Evolutionary conservation across 2,797 vertebrate genomes (phyloP), one percentile per base, ranked within the genome.

Genomic region (Coccyzus lansbergi): DNA sequence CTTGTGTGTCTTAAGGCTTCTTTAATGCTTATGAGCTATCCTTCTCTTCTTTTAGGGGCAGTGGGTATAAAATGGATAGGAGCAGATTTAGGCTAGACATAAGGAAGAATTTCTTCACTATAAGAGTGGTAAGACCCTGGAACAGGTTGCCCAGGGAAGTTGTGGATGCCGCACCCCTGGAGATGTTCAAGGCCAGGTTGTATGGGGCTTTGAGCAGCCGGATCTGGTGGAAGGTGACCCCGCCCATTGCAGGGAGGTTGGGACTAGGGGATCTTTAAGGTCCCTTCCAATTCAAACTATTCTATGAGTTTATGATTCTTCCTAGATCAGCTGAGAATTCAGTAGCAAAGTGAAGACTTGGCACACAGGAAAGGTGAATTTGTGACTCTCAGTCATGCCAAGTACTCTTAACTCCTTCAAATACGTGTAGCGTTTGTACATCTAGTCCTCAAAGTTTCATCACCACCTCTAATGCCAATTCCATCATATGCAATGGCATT

Each of bases 1-100:
- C 62, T 84, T 64, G 67, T 95, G 63, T 52, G 78, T 84, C 68
- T 68, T 83, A 86, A 92, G 58, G 49, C 24, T 28, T 94, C 91
- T 86, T 83, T 81, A 83, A 86, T 86, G 74, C 14, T 84, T 94
- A 65, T 85, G 44, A 89, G 22, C 26, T 71, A 58, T 88, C 83
- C 72, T 82, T 55, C 49, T 86, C 48, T 84, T 93, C 38, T 38
- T 38, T 38, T 38, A 38, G 12, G 12, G 38, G 38, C 38, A 38
- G 38, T 38, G 38, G 38, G 38, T 38, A 38, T 38, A 38, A 38
- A 38, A 38, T 38, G 38, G 38, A 38, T 38, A 38, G 38, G 38
- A 12, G 38, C 38, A 38, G 38, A 38, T 38, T 38, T 38, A 38
- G 38, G 38, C 38, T 38, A 38, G 38, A 38, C 38, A 38, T 38